Evolutionary conservation across 2,888 invertebrate genomes (phyloP).

Genomic region (Pomacea canaliculata): DNA sequence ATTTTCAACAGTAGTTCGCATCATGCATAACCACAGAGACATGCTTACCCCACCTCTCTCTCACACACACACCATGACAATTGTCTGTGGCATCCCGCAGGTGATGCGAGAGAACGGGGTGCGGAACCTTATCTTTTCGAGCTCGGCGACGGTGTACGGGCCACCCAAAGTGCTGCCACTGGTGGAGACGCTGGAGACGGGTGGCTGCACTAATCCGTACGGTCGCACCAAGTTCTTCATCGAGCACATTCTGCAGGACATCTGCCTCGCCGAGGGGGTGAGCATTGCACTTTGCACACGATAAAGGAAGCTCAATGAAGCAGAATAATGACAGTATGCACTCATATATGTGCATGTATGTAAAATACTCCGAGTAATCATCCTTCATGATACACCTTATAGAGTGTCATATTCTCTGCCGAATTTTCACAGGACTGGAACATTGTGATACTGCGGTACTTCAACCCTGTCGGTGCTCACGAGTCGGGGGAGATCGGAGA

Average conservation of each 20-base stretch:
- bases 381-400: too few relatives aligned
- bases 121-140: constrained; percentile 89
- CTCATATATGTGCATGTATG: too few relatives aligned
- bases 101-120: constrained; percentile 86
- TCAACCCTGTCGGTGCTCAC: constrained; percentile 97
- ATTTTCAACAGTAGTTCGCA: too few relatives aligned
- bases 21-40: too few relatives aligned
- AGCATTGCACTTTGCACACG: neutral
- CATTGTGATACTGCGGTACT: constrained; percentile 90
- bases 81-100: constrained; percentile 70
- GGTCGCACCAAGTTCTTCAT: constrained; percentile 96
- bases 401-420: too few relatives aligned
- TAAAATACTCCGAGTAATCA: too few relatives aligned
- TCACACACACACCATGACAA: too few relatives aligned
- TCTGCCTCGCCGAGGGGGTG: constrained; percentile 86
- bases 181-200: constrained; percentile 88
- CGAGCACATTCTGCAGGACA: constrained; percentile 93
- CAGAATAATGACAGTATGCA: too few relatives aligned
- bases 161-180: constrained; percentile 89
- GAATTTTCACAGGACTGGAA: constrained; percentile 83
- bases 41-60: too few relatives aligned
- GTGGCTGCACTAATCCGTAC: constrained; percentile 93
- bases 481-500: constrained; percentile 93
- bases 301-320: too few relatives aligned
- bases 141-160: constrained; percentile 95